Conservation (phyloP, 2,888 invertebrate species). For the Lasioglossum lativentre region DNA sequence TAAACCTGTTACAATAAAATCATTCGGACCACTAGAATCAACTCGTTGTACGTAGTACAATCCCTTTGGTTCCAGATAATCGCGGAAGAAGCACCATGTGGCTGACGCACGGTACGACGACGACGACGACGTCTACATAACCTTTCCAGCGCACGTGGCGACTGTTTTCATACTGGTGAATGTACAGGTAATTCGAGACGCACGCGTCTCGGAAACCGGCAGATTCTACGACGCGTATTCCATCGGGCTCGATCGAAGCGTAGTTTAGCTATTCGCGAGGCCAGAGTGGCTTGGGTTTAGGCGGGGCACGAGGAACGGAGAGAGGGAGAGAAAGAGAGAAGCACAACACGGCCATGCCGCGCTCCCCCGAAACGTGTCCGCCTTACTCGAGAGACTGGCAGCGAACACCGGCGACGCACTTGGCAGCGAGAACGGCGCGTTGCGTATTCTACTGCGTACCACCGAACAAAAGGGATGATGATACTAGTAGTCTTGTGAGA, state of each 20-base stretch:
- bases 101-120: not conserved
- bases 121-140: not conserved
- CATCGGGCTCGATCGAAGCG: not conserved
- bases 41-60: too few relatives aligned
- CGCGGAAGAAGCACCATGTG: not conserved
- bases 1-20: not conserved
- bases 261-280: not conserved
- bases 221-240: not conserved
- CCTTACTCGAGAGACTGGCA: not conserved
- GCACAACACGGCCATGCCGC: conserved; percentile 48
- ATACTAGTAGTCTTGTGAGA: not conserved
- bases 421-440: not conserved
- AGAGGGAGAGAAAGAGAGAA: not conserved
- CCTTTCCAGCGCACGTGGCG: not conserved
- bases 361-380: conserved; percentile 21
- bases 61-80: not conserved
- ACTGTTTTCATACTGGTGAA: not conserved
- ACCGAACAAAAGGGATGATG: not conserved
- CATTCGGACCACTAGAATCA: not conserved
- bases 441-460: not conserved
- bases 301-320: conserved; percentile 14
- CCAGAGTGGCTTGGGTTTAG: not conserved
- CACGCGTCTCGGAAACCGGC: not conserved
- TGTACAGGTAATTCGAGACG: not conserved
- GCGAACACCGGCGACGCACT: not conserved